Conservation (phyloP, 2,888 invertebrate species). For the Mesoligia furuncula region DNA sequence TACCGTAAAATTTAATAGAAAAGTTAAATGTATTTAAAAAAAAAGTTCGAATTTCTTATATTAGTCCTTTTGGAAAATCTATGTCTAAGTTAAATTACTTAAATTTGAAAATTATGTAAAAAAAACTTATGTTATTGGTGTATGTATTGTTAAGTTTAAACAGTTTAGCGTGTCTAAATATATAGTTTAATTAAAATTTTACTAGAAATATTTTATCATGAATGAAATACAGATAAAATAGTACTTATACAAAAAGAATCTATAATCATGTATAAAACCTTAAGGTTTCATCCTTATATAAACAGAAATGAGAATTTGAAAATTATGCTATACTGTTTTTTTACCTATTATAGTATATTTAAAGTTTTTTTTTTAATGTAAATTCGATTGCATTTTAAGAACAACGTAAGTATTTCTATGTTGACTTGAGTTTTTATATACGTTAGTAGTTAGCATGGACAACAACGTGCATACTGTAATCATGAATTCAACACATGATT, state of each 20-base stretch:
- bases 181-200: slow-evolving; percentile 7
- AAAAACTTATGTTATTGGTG: slow-evolving; percentile 39
- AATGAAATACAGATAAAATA: slow-evolving; percentile 3
- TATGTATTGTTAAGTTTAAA: slow-evolving; percentile 56
- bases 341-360: slow-evolving; percentile 13
- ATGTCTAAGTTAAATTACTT: slow-evolving; percentile 45
- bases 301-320: not conserved
- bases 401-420: slow-evolving; percentile 25
- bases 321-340: not conserved
- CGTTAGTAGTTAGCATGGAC: not conserved
- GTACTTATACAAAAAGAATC: not conserved
- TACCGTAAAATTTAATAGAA: slow-evolving; percentile 14
- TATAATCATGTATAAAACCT: not conserved
- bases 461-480: not conserved
- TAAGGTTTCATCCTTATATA: not conserved
- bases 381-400: slow-evolving; percentile 39
- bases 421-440: slow-evolving; percentile 2
- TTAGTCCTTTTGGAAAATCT: slow-evolving; percentile 57
- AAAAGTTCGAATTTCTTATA: slow-evolving; percentile 55
- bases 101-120: slow-evolving; percentile 38
- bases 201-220: not conserved
- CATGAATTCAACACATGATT: not conserved
- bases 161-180: slow-evolving; percentile 23
- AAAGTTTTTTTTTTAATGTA: slow-evolving; percentile 12
- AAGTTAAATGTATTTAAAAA: slow-evolving; percentile 38